Evolutionary conservation across 1,140 invertebrate genomes (phyloP), one percentile per base, ranked within the genome.

Genomic region (Cotesia vestalis): DNA sequence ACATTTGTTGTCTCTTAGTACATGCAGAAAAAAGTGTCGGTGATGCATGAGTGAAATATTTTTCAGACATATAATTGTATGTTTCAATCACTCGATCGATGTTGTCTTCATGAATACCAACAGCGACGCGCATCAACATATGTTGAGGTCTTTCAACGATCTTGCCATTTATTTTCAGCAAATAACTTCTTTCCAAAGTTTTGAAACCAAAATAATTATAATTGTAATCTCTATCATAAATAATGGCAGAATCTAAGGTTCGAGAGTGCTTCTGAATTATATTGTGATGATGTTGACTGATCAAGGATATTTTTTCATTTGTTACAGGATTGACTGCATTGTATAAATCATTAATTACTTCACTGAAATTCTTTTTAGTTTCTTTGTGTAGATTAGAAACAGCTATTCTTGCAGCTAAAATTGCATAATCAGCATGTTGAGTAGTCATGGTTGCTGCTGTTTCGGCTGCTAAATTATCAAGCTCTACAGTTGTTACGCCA

Each of bases 121-220:
- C 93, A 27, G 98, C 87, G 11, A 99, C 98, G 80, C 98, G 88
- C 98, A 99, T 99, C 60, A 99, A 86, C 97, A 99, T 97, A 73
- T 99, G 97, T 80, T 99, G 98, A 0, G 98, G 98, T 55, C 98
- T 89, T 84, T 99, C 98, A 4, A 92, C 96, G 61, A 98, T 94
- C 90, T 98, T 98, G 0, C 93, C 93, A 85, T 97, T 91, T 66
- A 99, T 96, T 85, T 96, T 98, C 20, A 99, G 84, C 63, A 99
- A 88, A 84, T 99, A 99, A 1, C 96, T 98, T 73, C 95, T 88
- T 82, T 99, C 98, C 61, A 99, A 86, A 4, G 98, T 99, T 89
- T 99, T 99, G 79, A 99, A 99, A 51, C 98, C 98, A 91, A 99
- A 99, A 83, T 98, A 99, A 83, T 98, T 98, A 84, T 99, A 99